Conservation (phyloP, 2,888 invertebrate genomes). For the Agrotis ipsilon region DNA sequence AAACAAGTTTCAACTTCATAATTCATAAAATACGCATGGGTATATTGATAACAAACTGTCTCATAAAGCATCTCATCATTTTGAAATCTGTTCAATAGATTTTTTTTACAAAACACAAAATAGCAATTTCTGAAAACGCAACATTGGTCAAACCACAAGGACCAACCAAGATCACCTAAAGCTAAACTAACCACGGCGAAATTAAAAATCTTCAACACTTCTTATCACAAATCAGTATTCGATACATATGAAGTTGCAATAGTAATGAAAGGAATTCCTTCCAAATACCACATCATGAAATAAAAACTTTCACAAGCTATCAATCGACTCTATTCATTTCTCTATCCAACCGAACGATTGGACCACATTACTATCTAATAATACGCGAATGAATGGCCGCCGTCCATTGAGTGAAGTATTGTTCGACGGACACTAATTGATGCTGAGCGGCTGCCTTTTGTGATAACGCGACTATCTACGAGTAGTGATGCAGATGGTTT, state of each 20-base stretch:
- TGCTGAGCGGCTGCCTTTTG: slow-evolving; percentile 78
- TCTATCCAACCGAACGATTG: slow-evolving; percentile 77
- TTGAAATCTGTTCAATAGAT: background rate
- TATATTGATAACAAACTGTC: background rate
- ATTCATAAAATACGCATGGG: too few relatives aligned
- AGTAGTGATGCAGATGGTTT: slow-evolving; percentile 53
- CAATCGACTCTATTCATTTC: slow-evolving; percentile 57
- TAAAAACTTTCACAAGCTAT: slow-evolving; percentile 23
- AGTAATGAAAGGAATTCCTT: too few relatives aligned
- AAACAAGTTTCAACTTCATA: background rate
- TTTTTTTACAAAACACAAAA: background rate
- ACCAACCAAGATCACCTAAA: too few relatives aligned
- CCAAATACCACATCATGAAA: background rate
- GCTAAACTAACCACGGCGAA: too few relatives aligned
- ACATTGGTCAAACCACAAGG: too few relatives aligned
- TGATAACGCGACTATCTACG: slow-evolving; percentile 62
- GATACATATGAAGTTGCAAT: background rate
- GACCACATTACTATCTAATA: slow-evolving; percentile 76
- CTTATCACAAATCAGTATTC: background rate
- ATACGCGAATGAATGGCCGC: slow-evolving; percentile 80
- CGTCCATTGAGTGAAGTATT: slow-evolving; percentile 84
- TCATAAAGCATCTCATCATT: background rate
- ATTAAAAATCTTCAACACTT: too few relatives aligned
- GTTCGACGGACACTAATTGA: slow-evolving; percentile 83
- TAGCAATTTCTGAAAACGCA: too few relatives aligned